Base-by-base conservation (phyloP, 2,888 invertebrate species). In the Electrophaes corylata region DNA sequence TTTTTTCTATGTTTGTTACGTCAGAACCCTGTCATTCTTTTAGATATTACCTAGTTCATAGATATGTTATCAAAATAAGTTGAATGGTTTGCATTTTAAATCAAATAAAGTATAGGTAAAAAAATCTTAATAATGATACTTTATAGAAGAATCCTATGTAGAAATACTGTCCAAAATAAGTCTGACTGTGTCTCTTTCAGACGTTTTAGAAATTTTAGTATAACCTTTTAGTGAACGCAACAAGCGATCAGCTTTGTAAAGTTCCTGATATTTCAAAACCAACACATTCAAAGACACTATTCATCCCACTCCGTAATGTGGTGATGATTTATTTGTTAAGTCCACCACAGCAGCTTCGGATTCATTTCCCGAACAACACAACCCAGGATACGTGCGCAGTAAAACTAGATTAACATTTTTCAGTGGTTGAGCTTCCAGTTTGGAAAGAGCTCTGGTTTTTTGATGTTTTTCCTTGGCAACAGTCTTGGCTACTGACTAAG, bases 381-480 rank as follows among this genome's bases (percentile, higher is more conserved):
- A 65, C 65, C 66, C 86, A 88, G 89, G 86, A 91, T 86, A 86
- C 69, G 71, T 66, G 69, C 61, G 81, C 71, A 82, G 79, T 88
- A 86, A 88, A 86, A 80, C 73, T 78, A 78, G 76, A 81, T 79
- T 80, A 79, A 83, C 64, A 79, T 79, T 85, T 66, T 88, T 87
- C 84, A 83, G 84, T 64, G 76, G 73, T 79, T 78, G 69, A 69
- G 72, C 69, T 73, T 54, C 86, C 84, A 83, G 54, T 56, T 53
- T 72, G 71, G 14, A 0, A 14, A 63, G 82, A 77, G 11, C 81
- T 62, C 3, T 68, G 56, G 56, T 49, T 55, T 55, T 64, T 59
- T 29, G 46, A 49, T 62, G 59, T 65, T 52, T 56, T 47, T 50
- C 49, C 50, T 54, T 19, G 16, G 29, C 46, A 31, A 41, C 53